Base-by-base conservation (phyloP, 2,113 vertebrate genomes). In the Neodon shergylaensis region DNA sequence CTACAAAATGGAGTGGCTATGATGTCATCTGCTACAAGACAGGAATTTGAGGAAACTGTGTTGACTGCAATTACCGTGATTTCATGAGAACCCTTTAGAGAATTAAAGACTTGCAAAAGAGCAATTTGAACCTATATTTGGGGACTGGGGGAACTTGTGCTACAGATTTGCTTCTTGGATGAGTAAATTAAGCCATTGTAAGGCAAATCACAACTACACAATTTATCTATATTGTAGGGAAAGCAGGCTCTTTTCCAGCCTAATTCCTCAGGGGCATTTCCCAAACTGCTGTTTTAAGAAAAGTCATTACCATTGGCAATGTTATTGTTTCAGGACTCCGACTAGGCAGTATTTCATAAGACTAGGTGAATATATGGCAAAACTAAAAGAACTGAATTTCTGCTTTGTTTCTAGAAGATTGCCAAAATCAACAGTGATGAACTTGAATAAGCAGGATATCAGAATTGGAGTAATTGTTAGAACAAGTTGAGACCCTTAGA, bases 301-400 rank as follows among this genome's bases (percentile, higher is more conserved):
- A 58, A 91, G 33, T n/a, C 49, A 95, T 44, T 91, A 16, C 11
- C 42, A 87, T 58, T 84, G 76, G 44, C n/a, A 94, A 94, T 19
- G 42, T 6, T 68, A 52, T 73, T 94, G 36, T 54, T 93, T 94
- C 79, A 91, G 21, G 14, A 79, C 8, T 74, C 36, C 12, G n/a
- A 39, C 79, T 68, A 47, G 63, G 0, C 66, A 22, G 14, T 77
- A 73, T 78, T 96, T 91, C 47, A 89, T 82, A 87, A 74, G 36
- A 89, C 11, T 61, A 88, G 52, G 17, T 79, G 36, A 61, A 87
- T 83, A 28, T 52, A 92, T 77, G 61, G 82, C 92, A 10, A 65
- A 36, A 90, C 93, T 88, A 52, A 95, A 96, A 76, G 79, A 24
- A 95, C 7, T 79, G 14, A 82, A 86, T 86, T 86, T 95, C 74